Evolutionary conservation across 2,113 vertebrate species (phyloP).

Genomic region (Camelus dromedarius): DNA sequence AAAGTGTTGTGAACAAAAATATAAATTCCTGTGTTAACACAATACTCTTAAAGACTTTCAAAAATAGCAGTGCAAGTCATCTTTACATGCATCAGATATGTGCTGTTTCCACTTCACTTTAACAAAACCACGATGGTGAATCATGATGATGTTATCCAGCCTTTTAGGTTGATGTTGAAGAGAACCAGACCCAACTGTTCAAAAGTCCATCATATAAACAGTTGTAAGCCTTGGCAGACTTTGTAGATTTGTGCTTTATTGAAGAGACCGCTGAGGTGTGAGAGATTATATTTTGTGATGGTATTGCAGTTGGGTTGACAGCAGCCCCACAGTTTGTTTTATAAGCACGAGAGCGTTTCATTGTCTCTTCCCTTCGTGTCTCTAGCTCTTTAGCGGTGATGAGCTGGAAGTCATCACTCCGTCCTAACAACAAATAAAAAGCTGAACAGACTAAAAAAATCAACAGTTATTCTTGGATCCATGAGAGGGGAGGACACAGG

Average conservation of each 20-base stretch:
- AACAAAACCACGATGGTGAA: not conserved
- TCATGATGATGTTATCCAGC: not conserved
- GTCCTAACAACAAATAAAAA: not conserved
- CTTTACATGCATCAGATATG: not conserved
- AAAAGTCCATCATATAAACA: not conserved
- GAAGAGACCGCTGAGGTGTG: not conserved
- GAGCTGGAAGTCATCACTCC: not conserved
- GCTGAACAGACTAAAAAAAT: not conserved
- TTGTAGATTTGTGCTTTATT: not conserved
- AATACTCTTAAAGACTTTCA: conserved; percentile 16
- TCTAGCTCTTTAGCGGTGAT: not conserved
- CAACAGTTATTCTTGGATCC: not conserved
- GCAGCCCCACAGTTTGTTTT: not conserved
- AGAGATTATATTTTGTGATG: not conserved
- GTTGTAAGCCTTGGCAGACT: not conserved
- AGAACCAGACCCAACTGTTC: not conserved
- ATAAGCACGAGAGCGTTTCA: not conserved
- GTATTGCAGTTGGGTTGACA: not conserved
- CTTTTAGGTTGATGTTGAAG: not conserved
- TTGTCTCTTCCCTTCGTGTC: not conserved
- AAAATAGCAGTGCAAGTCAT: not conserved
- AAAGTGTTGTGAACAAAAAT: conserved; percentile 75
- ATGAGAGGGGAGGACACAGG: not conserved
- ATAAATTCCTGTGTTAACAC: not conserved
- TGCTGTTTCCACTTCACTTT: not conserved